phyloP scores from a whole-genome alignment of 2,113 vertebrate genomes.

The Ginglymostoma cirratum region DNA sequence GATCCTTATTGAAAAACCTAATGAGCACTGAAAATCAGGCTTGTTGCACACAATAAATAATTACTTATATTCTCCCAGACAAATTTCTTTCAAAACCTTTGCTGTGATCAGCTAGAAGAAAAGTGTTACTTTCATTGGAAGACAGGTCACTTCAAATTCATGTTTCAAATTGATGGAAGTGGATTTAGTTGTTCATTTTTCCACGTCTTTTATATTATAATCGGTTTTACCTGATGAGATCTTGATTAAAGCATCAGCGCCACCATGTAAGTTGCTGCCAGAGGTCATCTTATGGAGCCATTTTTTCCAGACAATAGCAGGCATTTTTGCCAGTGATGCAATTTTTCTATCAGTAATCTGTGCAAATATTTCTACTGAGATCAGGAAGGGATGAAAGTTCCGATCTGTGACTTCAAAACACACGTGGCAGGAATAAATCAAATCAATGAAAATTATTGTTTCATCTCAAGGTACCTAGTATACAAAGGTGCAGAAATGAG shows the following conservation, averaged over 20 bases:
- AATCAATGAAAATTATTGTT: background rate
- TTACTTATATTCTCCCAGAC: background rate
- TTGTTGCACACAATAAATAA: background rate
- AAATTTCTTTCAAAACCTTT: background rate
- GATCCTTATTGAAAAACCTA: background rate
- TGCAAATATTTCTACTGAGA: background rate
- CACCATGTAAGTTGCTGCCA: background rate
- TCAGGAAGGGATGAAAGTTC: background rate
- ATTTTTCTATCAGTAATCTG: background rate
- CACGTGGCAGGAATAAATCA: no score
- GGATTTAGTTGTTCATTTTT: background rate
- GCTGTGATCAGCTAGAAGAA: background rate
- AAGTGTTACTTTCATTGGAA: background rate
- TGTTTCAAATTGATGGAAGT: background rate
- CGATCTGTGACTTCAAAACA: background rate
- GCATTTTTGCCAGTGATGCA: background rate
- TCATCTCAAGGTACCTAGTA: background rate
- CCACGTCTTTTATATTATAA: background rate
- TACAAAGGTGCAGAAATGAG: background rate
- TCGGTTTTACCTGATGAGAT: background rate
- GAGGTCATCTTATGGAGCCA: background rate
- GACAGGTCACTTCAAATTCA: background rate
- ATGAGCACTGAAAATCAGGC: background rate
- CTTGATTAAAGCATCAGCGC: background rate
- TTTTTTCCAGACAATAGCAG: background rate